Percentiles rank a stretch among this genome's conserved stretches.
These are phyloP conservation scores for Prinia subflava DNA, from an alignment of 2,113 vertebrate genomes.

Conservation along the genomic window DNA sequence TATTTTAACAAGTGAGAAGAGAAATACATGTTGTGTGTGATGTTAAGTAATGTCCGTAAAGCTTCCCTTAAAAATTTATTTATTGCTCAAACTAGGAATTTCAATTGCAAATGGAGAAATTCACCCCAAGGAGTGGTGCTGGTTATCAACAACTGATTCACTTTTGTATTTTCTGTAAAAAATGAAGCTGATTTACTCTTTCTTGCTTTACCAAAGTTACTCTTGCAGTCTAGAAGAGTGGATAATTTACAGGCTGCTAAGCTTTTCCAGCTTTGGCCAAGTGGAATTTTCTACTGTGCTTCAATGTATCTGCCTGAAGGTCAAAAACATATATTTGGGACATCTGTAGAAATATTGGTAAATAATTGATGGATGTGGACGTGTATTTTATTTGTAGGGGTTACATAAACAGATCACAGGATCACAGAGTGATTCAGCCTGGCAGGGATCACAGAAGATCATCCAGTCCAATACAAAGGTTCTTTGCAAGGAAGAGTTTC, in stretches of 20 bases:
- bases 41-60: not conserved
- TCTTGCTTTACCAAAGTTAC: not conserved
- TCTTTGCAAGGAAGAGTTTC: not conserved
- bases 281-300: not conserved
- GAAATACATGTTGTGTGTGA: not conserved
- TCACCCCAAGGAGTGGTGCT: not conserved
- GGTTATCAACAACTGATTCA: not conserved
- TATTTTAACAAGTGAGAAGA: not conserved
- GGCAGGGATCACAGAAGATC: not conserved
- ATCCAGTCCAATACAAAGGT: not conserved
- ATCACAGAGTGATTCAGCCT: not conserved
- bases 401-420: not conserved
- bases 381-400: constrained; percentile 22
- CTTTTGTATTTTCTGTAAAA: not conserved
- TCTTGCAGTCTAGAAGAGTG: not conserved
- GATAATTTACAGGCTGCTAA: not conserved
- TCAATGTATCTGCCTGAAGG: not conserved
- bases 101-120: not conserved
- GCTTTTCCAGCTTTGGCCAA: not conserved
- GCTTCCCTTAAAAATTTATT: not conserved
- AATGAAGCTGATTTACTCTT: not conserved
- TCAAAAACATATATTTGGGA: constrained; percentile 13
- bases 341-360: not conserved
- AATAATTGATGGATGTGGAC: constrained; percentile 27
- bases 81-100: not conserved